Evolutionary conservation across 2,888 invertebrate species (phyloP), one percentile per base, ranked within the genome.

Genomic region (Meteorus cinctellus): DNA sequence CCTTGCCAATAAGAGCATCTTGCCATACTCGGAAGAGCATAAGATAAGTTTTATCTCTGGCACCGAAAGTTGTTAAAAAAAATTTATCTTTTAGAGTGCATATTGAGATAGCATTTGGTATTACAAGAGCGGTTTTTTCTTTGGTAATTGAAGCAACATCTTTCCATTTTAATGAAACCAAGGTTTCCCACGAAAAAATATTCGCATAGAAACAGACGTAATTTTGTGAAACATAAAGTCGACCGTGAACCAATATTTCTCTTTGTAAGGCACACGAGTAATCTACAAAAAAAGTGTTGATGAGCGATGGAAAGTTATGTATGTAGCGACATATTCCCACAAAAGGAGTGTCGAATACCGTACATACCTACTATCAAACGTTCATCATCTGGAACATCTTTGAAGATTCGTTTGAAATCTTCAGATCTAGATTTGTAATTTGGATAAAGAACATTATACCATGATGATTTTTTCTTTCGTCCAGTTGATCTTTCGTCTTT

Each of bases 21-120:
- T 98, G 98, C 98, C 98, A 98, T 82, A 98, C 94, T 83, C 97
- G 92, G 92, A 98, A 97, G 89, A 99, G 93, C 96, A 98, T 97
- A 88, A 97, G 93, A 92, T 96, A 98, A 0, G 97, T 95, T 90
- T 98, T 98, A 91, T 99, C 98, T 63, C 98, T 92, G 16, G 97
- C 94, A 2, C 96, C 95, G 90, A 99, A 98, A 59, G 98, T 98
- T 31, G 98, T 96, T 85, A 99, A 95, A 91, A 98, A 98, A 90
- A 95, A 95, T 89, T 96, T 97, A 84, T 98, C 98, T 66, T 90
- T 92, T 79, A 93, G 93, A 67, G 96, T 96, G 86, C 94, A 93
- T 80, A 97, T 93, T 82, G 97, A 94, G 85, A 99, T 96, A 75
- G 99, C 98, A 91, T 99, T 99, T 75, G 98, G 98, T 88, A 99